Evolutionary conservation across 2,113 vertebrate genomes (phyloP).

Genomic region (Calyptommatus sinebrachiatus): DNA sequence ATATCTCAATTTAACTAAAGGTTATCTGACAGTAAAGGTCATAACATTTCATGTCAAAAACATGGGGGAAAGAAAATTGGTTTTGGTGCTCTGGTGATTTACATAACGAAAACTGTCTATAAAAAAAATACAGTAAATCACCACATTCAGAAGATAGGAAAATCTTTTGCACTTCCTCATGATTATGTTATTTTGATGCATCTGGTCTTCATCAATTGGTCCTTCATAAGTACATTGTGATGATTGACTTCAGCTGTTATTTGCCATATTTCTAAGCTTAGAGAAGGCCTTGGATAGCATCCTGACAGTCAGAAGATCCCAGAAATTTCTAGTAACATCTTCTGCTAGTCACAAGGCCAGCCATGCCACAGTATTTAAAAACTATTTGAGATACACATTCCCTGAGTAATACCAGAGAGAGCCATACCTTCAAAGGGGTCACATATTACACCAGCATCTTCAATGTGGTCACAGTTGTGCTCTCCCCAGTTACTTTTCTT

Average conservation of each 20-base stretch:
- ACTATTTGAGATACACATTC: too few relatives aligned
- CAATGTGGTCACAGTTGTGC: slow-evolving; percentile 93
- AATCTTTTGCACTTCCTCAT: too few relatives aligned
- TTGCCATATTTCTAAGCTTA: not conserved
- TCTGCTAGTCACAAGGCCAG: too few relatives aligned
- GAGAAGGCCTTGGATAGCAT: not conserved
- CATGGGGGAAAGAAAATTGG: not conserved
- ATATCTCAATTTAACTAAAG: not conserved
- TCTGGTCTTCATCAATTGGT: not conserved
- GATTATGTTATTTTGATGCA: not conserved
- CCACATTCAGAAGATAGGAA: not conserved
- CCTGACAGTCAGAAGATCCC: too few relatives aligned
- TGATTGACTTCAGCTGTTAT: not conserved
- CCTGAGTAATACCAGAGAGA: rapidly evolving
- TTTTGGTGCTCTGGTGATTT: not conserved
- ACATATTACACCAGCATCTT: slow-evolving; percentile 89
- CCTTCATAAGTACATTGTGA: not conserved
- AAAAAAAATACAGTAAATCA: not conserved
- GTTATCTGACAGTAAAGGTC: not conserved
- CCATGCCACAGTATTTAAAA: too few relatives aligned
- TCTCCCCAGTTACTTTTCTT: slow-evolving; percentile 86
- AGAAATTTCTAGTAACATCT: too few relatives aligned
- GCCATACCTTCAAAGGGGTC: slow-evolving; percentile 66
- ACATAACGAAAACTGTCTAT: not conserved
- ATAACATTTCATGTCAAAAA: not conserved